phyloP scores from a whole-genome alignment of 2,113 vertebrate species.

The Tupaia tana region DNA sequence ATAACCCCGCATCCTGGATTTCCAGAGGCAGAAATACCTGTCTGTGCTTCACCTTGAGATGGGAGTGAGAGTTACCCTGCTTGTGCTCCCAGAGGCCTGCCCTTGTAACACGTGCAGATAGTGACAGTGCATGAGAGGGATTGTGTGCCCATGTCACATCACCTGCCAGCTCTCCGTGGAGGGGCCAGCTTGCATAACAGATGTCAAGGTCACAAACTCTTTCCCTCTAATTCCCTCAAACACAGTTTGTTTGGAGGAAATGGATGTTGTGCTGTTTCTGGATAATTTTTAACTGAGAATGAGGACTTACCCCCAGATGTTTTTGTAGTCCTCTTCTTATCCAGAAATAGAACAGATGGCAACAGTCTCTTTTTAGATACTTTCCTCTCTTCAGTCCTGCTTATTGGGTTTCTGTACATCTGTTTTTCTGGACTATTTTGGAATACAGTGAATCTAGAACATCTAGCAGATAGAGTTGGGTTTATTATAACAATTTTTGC shows the following conservation, averaged over 20 bases:
- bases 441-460: neutral
- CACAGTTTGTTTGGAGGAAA: conserved; percentile 25
- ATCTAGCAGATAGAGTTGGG: neutral
- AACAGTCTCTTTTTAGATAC: neutral
- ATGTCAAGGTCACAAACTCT: conserved; percentile 27
- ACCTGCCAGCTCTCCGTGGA: neutral
- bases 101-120: neutral
- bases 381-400: neutral
- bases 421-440: conserved; percentile 11
- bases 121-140: neutral
- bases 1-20: neutral
- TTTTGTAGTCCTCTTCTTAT: neutral
- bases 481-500: conserved; percentile 33
- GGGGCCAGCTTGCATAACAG: neutral
- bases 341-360: neutral
- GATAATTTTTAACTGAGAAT: conserved; percentile 72
- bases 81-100: neutral
- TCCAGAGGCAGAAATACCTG: neutral
- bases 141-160: neutral
- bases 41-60: neutral
- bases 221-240: neutral
- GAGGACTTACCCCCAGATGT: neutral
- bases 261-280: conserved; percentile 47
- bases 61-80: neutral
- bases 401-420: neutral